Base-by-base conservation (phyloP, 1,140 invertebrate genomes). In the Pseudobourletiella spinata region DNA sequence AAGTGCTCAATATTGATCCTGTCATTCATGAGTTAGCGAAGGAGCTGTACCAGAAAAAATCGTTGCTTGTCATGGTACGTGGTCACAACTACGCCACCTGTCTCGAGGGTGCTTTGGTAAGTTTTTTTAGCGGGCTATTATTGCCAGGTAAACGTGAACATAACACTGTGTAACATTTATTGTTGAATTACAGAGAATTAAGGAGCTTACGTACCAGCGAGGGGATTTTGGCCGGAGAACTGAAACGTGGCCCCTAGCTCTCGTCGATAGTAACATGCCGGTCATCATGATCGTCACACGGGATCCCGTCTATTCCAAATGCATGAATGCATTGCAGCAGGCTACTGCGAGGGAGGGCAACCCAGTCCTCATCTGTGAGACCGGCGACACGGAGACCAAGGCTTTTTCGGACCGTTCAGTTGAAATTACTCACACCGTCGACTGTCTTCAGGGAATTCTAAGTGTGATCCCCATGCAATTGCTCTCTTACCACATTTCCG, bases 41-140 rank as follows among this genome's bases (percentile, higher is more conserved):
- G 74, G 87, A 92, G 71, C 78, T 99, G 28, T 97, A 94, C 73
- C 81, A 91, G 70, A 88, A 98, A 72, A 94, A 95, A 72, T 97
- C 93, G 1, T 78, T 99, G 25, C 77, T 99, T 2, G 93, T 99
- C 55, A 99, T 99, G 95, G 97, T 96, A 66, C 82, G 97, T 69
- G 97, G 97, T 54, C 99, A 93, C 75, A 99, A 99, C 75, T 99
- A 91, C 74, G 92, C 97, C 3, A 99, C 97, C 16, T 99, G 96
- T 74, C 80, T 99, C 65, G 97, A 99, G 81, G 97, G 96, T 56
- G 96, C 97, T 16, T 79, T 99, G 75, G 89, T 91, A 78, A 79
- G 80, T 64, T 39, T 39, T 39, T 39, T 39, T 57, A 1, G n/a
- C n/a, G n/a, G n/a, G n/a, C n/a, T n/a, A n/a, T n/a, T n/a, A n/a